Base-by-base conservation (phyloP, 2,888 invertebrate species). In the Eledona agricola region DNA sequence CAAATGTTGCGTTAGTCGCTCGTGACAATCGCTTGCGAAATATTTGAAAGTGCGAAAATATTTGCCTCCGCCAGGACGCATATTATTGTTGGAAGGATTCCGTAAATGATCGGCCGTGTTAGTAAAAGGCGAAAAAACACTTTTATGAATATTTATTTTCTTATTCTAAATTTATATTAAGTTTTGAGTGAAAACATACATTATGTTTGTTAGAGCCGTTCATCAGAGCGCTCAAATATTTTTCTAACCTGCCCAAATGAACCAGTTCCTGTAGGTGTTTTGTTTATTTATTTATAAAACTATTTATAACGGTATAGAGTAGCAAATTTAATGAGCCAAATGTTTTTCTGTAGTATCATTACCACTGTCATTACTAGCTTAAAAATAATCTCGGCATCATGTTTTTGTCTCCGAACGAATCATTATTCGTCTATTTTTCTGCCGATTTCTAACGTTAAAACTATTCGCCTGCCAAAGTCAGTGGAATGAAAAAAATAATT, bases 81-180 rank as follows among this genome's bases (percentile, higher is more conserved):
- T 51, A 34, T 51, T 43, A 51, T 51, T 51, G 38, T 51, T 51
- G 51, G 43, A 51, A 19, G 43, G 35, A 19, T 51, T 25, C 28
- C 31, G 42, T 42, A 51, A 51, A 51, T 51, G 25, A 43, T 28
- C 15, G 19, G 13, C 32, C 25, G 26, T 32, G 45, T 46, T 46
- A 46, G 25, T 25, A 46, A 34, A 35, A 46, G 42, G 22, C 28
- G 11, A 38, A 50, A 45, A 50, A 50, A 43, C 37, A 51, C 45
- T 51, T 47, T 52, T 52, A 54, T 51, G 53, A 57, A 51, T 54
- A 57, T 57, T 57, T 57, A 54, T 54, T 55, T 51, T 57, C 54
- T 54, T 58, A 55, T 28, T 47, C 45, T 22, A 52, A 42, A 58
- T 58, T 55, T 58, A 58, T 55, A 55, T 49, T 55, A 55, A 45